Base-by-base conservation (phyloP, 2,888 invertebrate species). In the Beris morrisii region DNA sequence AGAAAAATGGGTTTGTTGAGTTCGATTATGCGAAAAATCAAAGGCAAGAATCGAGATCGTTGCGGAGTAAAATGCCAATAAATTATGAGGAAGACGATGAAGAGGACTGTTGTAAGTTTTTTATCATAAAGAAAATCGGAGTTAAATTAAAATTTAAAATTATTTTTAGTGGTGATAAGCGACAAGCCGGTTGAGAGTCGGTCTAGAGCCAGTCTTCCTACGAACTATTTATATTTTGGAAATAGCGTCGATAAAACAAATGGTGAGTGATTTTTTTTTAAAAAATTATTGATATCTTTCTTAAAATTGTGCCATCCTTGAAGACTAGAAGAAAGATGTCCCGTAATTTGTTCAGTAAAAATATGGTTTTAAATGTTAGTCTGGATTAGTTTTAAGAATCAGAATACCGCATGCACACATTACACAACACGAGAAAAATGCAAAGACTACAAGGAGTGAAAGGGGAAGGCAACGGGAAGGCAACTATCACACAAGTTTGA, bases 181-280 rank as follows among this genome's bases (percentile, higher is more conserved):
- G 75, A 75, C 68, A 73, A 70, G 58, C 70, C 69, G 1, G 71
- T 74, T 0, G 72, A 73, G 15, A 72, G 70, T 58, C 69, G 74
- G 13, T 73, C 75, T 4, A 70, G 69, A 61, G 74, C 73, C 6
- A 72, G 69, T 22, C 69, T 75, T 52, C 75, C 75, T 3, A 72
- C 73, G 9, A 71, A 71, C 32, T 74, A 74, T 68, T 70, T 74
- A 46, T 69, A 65, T 22, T 69, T 72, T 56, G 66, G 66, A 11
- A 68, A 66, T 48, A 53, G 59, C 44, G 4, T 50, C 13, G 53
- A 63, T 45, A 44, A 45, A 22, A 4, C 32, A 9, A 55, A 46
- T 46, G 63, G 67, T 65, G 67, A 54, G 30, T 46, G 5, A 28
- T 13, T 45, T 58, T 13, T 43, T 9, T 31, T 31, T 38, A 38